phyloP scores from a whole-genome alignment of 1,140 invertebrate species.

The Cotesia vestalis region DNA sequence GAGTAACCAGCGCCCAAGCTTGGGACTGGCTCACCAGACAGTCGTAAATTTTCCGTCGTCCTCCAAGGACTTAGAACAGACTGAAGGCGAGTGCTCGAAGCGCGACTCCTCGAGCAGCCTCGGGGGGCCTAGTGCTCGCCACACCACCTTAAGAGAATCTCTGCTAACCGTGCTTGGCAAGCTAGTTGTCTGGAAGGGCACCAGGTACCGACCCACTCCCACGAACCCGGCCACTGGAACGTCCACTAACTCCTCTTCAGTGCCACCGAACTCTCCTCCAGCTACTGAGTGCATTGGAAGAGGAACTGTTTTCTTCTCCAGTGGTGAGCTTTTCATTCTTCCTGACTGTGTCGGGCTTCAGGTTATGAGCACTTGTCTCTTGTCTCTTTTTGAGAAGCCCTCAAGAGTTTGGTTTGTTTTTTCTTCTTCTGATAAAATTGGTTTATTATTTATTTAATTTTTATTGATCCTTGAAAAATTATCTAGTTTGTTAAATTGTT shows the following conservation, averaged over 20 bases:
- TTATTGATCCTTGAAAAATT: constrained; percentile 9
- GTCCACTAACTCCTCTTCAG: constrained; percentile 41
- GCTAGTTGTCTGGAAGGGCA: constrained; percentile 70
- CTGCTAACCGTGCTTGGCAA: constrained; percentile 75
- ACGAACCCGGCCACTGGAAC: constrained; percentile 41
- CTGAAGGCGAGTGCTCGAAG: constrained; percentile 54
- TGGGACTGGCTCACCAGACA: constrained; percentile 31
- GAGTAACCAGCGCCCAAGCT: constrained; percentile 35
- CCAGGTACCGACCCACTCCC: constrained; percentile 64
- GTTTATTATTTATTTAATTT: background rate
- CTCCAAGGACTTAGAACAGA: constrained; percentile 53
- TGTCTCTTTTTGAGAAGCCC: background rate
- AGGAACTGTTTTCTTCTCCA: constrained; percentile 72
- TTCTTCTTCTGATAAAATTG: background rate
- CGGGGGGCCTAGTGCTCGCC: constrained; percentile 56
- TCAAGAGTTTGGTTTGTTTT: background rate
- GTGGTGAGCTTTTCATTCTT: constrained; percentile 61
- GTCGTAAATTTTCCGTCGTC: constrained; percentile 54
- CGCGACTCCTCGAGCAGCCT: constrained; percentile 59
- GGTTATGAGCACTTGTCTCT: too few relatives aligned
- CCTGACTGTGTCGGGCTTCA: too few relatives aligned
- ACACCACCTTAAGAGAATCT: constrained; percentile 68
- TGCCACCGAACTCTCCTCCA: constrained; percentile 63
- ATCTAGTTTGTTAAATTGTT: constrained; percentile 5
- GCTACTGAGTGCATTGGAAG: constrained; percentile 70